phyloP scores from a whole-genome alignment of 2,797 vertebrate genomes.

The Amphiprion clarkii region DNA sequence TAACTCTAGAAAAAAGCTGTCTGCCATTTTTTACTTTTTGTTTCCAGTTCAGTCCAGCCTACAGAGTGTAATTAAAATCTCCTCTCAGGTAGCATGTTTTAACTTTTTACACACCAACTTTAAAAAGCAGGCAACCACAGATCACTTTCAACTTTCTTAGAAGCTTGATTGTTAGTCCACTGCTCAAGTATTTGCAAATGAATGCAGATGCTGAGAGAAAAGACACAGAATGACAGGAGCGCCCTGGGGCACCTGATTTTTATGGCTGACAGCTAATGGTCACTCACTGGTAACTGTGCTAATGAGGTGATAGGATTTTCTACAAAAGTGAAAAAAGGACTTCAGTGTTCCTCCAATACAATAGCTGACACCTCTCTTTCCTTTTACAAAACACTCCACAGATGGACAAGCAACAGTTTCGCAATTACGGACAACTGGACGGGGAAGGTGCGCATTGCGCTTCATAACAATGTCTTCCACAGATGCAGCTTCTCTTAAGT shows the following conservation, averaged over 20 bases:
- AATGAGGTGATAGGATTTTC: conserved; percentile 71
- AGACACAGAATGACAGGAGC: conserved; percentile 30
- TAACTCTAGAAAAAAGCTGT: too few species aligned
- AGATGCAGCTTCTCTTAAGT: conserved; percentile 75
- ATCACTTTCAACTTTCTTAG: conserved; percentile 20
- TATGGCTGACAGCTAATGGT: conserved; percentile 68
- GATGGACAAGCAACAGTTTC: conserved; percentile 78
- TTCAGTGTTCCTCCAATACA: conserved; percentile 42
- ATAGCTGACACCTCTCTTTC: conserved; percentile 60
- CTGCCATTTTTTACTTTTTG: neutral
- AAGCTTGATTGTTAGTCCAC: conserved; percentile 39
- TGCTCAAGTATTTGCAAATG: conserved; percentile 62
- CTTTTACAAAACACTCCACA: conserved; percentile 70
- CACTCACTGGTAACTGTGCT: conserved; percentile 68
- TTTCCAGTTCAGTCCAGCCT: neutral
- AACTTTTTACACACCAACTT: conserved; percentile 21
- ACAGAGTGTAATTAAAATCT: neutral
- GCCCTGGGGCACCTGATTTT: conserved; percentile 50
- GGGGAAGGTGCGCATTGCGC: conserved; percentile 70
- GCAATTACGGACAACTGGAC: conserved; percentile 69
- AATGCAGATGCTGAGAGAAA: conserved; percentile 52
- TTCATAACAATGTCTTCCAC: conserved; percentile 71
- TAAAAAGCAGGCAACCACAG: conserved; percentile 14
- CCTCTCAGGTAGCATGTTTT: conserved; percentile 2
- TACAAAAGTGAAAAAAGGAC: conserved; percentile 63